phyloP scores from a whole-genome alignment of 1,140 invertebrate genomes.

The Hylaeus anthracinus region DNA sequence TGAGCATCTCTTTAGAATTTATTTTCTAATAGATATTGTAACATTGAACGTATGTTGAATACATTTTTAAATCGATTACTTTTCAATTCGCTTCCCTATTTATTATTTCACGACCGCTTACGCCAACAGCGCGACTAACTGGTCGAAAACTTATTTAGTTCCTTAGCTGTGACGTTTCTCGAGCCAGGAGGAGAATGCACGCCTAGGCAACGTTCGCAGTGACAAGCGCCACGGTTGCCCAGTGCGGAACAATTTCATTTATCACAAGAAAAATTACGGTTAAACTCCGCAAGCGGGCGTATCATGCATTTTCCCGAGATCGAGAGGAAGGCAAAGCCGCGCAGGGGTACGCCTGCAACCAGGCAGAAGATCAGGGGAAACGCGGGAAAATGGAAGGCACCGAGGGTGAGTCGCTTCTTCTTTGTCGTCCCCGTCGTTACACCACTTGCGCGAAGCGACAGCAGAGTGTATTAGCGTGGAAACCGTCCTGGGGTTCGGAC shows the following conservation, averaged over 20 bases:
- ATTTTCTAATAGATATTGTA: too few relatives aligned
- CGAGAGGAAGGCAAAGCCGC: neutral
- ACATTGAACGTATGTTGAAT: too few relatives aligned
- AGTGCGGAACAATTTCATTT: constrained; percentile 75
- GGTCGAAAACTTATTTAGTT: constrained; percentile 8
- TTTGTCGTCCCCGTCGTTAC: constrained; percentile 24
- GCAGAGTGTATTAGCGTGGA: constrained; percentile 52
- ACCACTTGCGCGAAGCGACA: constrained; percentile 1
- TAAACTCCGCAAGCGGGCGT: constrained; percentile 66
- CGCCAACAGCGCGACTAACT: neutral
- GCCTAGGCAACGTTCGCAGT: constrained; percentile 34
- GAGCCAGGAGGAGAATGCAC: neutral
- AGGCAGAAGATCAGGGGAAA: constrained; percentile 20
- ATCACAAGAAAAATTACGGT: constrained; percentile 75
- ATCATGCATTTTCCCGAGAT: constrained; percentile 64
- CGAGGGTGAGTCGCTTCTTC: constrained; percentile 29
- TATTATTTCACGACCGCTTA: neutral
- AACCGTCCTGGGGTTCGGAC: neutral
- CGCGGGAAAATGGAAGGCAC: constrained; percentile 41
- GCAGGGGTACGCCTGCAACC: neutral
- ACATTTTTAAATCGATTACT: too few relatives aligned
- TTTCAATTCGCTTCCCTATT: neutral
- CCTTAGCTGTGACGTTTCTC: neutral
- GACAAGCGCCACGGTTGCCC: constrained; percentile 34
- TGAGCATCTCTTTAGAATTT: too few relatives aligned